Evolutionary conservation across 2,113 vertebrate genomes (phyloP), one percentile per base, ranked within the genome.

Genomic region (Aix galericulata): DNA sequence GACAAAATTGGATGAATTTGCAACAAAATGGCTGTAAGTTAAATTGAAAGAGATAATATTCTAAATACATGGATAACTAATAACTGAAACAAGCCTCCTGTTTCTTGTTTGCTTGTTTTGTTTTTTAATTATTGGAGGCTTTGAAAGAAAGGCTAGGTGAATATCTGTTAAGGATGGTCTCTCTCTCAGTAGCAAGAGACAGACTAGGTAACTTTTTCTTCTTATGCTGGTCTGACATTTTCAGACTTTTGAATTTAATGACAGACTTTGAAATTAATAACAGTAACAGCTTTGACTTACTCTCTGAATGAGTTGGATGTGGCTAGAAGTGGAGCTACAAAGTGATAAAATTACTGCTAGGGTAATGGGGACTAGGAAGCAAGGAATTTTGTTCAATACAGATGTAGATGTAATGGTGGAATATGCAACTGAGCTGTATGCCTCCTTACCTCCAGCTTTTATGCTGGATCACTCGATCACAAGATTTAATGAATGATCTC

Each of bases 191-290:
- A 80, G 67, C 52, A 1, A 13, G 52, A 68, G 27, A 8, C 42
- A 34, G 40, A 56, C 17, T 42, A 0, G 0, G 1, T 40, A 67
- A 67, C 4, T 34, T 53, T 81, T 48, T 91, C 32, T n/a, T 82
- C 48, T 89, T 62, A 23, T 1, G 4, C 4, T 26, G 73, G 60
- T 73, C 21, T 80, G 38, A 17, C 22, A 63, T 75, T 75, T 71
- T 21, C 15, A 59, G 8, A 40, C 40, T 40, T 40, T 13, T 40
- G 40, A 40, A 40, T 40, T 40, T 40, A 40, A 40, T 40, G 40
- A 40, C 3, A 4, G 67, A 64, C 36, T 74, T 68, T 73, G 59
- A 16, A 31, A 73, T 81, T 69, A 40, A 31, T 52, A 8, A 6
- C 17, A 63, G 42, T 63, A 82, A 22, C 5, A 36, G 5, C 15